Conservation (phyloP, 2,797 vertebrate genomes). For the Sebastes melanostomus region DNA sequence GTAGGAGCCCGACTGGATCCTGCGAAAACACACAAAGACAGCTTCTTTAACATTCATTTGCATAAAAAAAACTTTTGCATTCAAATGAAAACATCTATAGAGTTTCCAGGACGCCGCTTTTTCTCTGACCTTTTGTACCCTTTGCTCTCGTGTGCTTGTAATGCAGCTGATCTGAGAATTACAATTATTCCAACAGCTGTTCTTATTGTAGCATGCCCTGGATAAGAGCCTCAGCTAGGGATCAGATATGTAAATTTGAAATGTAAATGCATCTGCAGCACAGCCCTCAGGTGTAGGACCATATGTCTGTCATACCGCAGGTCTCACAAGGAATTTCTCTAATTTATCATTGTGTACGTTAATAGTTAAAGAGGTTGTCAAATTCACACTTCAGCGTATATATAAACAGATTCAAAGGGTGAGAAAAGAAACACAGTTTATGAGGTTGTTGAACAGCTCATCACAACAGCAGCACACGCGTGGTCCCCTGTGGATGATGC, state of each 20-base stretch:
- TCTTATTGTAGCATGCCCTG: conserved; percentile 1
- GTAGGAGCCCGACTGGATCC: conserved; percentile 96
- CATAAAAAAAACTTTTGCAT: conserved; percentile 13
- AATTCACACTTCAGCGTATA: neutral
- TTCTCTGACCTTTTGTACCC: conserved; percentile 31
- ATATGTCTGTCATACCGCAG: neutral
- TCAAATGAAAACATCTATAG: neutral
- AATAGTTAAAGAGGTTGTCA: neutral
- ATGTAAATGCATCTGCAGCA: conserved; percentile 15
- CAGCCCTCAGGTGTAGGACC: neutral
- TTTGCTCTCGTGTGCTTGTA: conserved; percentile 4
- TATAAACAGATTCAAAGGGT: neutral
- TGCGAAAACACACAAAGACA: conserved; percentile 76
- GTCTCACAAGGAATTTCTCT: neutral
- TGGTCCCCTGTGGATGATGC: conserved; percentile 16
- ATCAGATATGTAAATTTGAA: conserved; percentile 23
- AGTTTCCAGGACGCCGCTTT: neutral
- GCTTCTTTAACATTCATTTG: neutral
- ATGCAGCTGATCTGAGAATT: conserved; percentile 18
- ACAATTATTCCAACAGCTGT: conserved; percentile 40
- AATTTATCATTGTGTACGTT: neutral
- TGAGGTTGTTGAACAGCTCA: conserved; percentile 4
- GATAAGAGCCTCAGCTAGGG: neutral
- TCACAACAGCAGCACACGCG: conserved; percentile 5
- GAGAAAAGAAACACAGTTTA: neutral